A percentile compares a stretch with the other conserved stretches of the same genome.
These are phyloP conservation scores for Amazona vittata DNA, from an alignment of 2,113 vertebrate genomes.

Conservation along the genomic window DNA sequence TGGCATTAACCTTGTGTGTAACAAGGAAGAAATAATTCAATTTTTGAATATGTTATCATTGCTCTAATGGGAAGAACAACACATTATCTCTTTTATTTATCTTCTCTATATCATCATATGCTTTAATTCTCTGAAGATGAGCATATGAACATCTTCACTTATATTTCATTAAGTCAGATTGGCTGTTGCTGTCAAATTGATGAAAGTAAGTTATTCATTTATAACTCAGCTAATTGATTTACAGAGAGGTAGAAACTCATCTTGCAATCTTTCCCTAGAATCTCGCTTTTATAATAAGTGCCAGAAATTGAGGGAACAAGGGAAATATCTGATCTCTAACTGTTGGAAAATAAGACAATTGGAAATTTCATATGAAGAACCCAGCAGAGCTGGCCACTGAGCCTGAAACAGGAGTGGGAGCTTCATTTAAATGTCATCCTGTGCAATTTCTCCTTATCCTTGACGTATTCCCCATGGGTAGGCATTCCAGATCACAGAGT, in stretches of 20 bases:
- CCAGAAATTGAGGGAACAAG: background rate
- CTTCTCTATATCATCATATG: conserved; percentile 36
- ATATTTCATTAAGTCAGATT: conserved; percentile 59
- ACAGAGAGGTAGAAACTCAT: conserved; percentile 25
- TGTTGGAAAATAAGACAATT: background rate
- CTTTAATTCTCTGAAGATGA: conserved; percentile 39
- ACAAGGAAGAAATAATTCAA: background rate
- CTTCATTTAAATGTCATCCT: background rate
- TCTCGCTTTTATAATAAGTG: background rate
- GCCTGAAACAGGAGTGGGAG: background rate
- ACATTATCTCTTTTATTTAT: conserved; percentile 51
- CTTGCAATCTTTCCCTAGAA: background rate
- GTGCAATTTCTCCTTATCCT: background rate
- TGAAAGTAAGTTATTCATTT: conserved; percentile 55
- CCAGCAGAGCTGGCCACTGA: background rate
- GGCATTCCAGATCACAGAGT: background rate
- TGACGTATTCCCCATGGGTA: background rate
- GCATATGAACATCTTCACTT: conserved; percentile 35
- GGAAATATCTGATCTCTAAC: background rate
- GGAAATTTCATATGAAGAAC: background rate
- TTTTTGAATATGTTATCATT: conserved; percentile 7
- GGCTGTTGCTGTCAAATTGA: conserved; percentile 56
- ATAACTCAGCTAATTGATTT: conserved; percentile 61
- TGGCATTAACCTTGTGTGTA: conserved; percentile 15
- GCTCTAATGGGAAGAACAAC: conserved; percentile 46